phyloP scores from a whole-genome alignment of 2,113 vertebrate species.

The Sturnus vulgaris region DNA sequence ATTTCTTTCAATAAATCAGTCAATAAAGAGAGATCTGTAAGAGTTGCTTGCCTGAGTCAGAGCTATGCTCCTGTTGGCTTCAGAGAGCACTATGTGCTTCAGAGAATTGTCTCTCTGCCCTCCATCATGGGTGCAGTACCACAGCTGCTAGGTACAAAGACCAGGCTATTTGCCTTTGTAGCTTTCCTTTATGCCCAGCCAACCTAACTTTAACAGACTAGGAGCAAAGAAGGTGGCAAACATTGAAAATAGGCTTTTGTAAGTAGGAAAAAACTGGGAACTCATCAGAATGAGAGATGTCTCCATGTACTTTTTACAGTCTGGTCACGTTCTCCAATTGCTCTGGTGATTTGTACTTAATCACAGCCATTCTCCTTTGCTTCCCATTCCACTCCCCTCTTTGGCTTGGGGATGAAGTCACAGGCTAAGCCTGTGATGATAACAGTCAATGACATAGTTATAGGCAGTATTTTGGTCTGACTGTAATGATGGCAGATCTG shows the following conservation, averaged over 20 bases:
- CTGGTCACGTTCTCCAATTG: constrained; percentile 21
- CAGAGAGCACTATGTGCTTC: background rate
- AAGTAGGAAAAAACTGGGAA: background rate
- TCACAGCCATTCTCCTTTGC: constrained; percentile 37
- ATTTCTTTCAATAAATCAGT: background rate
- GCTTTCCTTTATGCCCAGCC: background rate
- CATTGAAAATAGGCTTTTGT: background rate
- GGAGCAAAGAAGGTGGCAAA: background rate
- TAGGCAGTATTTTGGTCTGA: background rate
- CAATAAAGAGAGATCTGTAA: background rate
- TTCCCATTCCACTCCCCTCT: background rate
- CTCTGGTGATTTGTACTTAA: constrained; percentile 44
- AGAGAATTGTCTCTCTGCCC: background rate
- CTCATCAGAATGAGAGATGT: background rate
- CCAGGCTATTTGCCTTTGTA: background rate
- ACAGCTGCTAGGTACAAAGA: background rate
- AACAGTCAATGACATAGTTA: constrained; percentile 7
- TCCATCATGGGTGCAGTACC: background rate
- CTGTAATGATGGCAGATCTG: background rate
- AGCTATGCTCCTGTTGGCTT: background rate
- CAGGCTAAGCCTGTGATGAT: constrained; percentile 24
- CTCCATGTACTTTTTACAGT: background rate
- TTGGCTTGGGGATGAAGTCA: constrained; percentile 40
- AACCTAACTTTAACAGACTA: background rate
- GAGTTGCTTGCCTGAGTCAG: background rate